Evolutionary conservation across 2,888 invertebrate genomes (phyloP), one percentile per base, ranked within the genome.

Genomic region (Gisinianus flammeolus): DNA sequence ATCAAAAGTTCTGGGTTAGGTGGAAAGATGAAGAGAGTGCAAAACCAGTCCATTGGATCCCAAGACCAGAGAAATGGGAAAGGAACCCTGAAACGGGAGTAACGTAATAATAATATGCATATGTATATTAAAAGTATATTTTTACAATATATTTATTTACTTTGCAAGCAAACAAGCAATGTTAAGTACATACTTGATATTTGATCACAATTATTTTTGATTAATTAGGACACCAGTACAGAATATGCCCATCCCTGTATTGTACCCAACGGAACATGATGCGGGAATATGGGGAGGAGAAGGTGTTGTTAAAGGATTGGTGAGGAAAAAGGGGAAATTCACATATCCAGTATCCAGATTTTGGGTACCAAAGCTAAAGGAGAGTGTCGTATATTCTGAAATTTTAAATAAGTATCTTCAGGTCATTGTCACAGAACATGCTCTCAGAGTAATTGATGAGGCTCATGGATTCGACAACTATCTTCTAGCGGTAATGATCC

Each of bases 271-370:
- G 56, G 95, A 98, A 88, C 89, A 92, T 77, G 89, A 97, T 86
- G 85, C 91, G 66, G 97, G 97, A 44, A 89, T 99, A 82, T 98
- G 98, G 98, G 98, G 97, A 81, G 98, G 98, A 10, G 99, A 99
- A 89, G 95, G 93, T 44, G 90, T 98, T 0, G 89, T 99, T 28
- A 93, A 95, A 89, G 98, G 97, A 70, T 94, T 93, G 86, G 90
- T 91, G 86, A n/a, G n/a, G n/a, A 93, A 93, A 85, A 90, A 91
- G 68, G 87, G 89, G 73, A 88, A 88, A 2, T 87, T 87, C 1
- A 88, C 88, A 73, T 89, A 92, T 78, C 90, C 95, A 85, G 91
- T 93, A 0, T 94, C 96, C 0, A 92, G 92, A 85, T 94, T 93
- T 86, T 98, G 96, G 96, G 91, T 94, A 24, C 99, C 99, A 0